phyloP scores from a whole-genome alignment of 2,888 invertebrate species.

The Pteria penguin region DNA sequence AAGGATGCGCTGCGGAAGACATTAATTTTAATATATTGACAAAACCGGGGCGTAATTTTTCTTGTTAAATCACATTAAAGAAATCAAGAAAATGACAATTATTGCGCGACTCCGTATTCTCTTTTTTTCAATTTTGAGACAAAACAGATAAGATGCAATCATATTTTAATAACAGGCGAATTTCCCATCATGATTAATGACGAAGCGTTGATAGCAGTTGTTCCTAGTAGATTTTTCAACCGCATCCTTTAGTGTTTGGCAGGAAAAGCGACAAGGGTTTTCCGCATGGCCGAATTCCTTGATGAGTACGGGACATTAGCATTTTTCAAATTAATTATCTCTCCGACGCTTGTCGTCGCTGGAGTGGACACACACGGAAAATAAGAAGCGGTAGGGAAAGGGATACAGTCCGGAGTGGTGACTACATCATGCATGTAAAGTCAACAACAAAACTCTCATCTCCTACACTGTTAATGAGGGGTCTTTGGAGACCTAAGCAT shows the following conservation, averaged over 20 bases:
- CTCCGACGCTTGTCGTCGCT: conserved; percentile 59
- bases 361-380: conserved; percentile 57
- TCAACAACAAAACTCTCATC: neutral
- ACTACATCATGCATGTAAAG: neutral
- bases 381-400: conserved; percentile 42
- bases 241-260: neutral
- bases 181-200: conserved; percentile 25
- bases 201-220: conserved; percentile 10
- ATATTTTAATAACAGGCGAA: neutral
- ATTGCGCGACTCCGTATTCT: neutral
- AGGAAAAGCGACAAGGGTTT: neutral
- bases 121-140: neutral
- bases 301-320: conserved; percentile 34
- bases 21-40: neutral
- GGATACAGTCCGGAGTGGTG: neutral
- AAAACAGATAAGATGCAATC: neutral
- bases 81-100: neutral
- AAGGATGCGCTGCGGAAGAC: neutral
- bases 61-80: neutral
- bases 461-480: neutral
- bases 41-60: neutral
- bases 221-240: neutral
- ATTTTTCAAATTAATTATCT: conserved; percentile 46
- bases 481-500: neutral
- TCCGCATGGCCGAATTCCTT: conserved; percentile 26